A percentile compares a stretch with the other conserved stretches of the same genome.
Evolutionary conservation across 2,113 vertebrate genomes (phyloP).

Genomic region (Ariopsis seemanni): DNA sequence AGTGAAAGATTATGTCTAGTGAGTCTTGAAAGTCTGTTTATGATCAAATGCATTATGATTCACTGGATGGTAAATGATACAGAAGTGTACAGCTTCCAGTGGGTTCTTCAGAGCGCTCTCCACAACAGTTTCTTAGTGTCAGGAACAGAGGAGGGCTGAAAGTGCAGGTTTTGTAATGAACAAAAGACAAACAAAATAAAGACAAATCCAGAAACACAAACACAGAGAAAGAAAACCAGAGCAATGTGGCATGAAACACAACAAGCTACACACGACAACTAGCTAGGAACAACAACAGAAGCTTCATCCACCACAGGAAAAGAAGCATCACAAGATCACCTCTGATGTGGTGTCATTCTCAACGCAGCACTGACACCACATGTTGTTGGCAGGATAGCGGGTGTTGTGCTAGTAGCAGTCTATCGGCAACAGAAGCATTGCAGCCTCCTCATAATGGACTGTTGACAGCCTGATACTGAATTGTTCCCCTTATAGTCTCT

Average conservation of each 20-base stretch:
- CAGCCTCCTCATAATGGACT: not conserved
- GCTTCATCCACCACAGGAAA: not conserved
- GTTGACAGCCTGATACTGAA: not conserved
- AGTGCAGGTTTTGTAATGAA: not conserved
- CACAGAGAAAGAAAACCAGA: not conserved
- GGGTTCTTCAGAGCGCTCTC: constrained; percentile 3
- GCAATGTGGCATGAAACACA: not conserved
- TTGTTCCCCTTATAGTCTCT: not conserved
- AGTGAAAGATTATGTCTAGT: not conserved
- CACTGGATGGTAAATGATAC: not conserved
- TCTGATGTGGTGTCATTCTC: not conserved
- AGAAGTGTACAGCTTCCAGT: constrained; percentile 1
- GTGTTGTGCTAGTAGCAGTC: not conserved
- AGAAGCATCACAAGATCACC: not conserved
- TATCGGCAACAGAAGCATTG: not conserved
- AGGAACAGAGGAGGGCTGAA: not conserved
- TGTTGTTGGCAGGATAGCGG: not conserved
- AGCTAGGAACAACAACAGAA: not conserved
- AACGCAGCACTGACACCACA: not conserved
- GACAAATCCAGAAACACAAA: not conserved
- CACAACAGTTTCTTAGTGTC: constrained; percentile 10
- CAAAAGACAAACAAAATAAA: constrained; percentile 8
- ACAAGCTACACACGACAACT: not conserved
- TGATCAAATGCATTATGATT: not conserved
- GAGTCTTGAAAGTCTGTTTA: not conserved